These are phyloP conservation scores for Syngnathus floridae DNA, from an alignment of 2,113 vertebrate genomes.

Conservation along the genomic window DNA sequence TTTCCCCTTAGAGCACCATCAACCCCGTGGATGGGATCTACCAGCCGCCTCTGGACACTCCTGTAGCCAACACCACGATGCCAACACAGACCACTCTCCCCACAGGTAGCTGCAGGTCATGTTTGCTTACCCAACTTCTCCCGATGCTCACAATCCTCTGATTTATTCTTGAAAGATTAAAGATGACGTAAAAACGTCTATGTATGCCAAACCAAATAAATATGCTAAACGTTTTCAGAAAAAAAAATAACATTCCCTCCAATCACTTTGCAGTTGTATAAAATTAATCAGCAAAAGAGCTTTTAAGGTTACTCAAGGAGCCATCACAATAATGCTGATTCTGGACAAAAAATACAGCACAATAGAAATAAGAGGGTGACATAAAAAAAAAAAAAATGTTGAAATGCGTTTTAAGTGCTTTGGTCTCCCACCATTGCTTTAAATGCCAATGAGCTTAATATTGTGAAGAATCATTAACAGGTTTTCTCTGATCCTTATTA, in stretches of 20 bases:
- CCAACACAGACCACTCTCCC: slow-evolving; percentile 89
- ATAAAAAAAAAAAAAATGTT: too few species aligned
- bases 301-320: not conserved
- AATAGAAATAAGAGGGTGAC: too few species aligned
- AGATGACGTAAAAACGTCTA: not conserved
- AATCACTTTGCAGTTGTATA: not conserved
- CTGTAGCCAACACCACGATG: slow-evolving; percentile 82
- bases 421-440: not conserved
- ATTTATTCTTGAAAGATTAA: not conserved
- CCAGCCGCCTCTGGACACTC: slow-evolving; percentile 83
- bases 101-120: slow-evolving; percentile 71
- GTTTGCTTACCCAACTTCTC: not conserved
- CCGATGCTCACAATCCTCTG: too few species aligned
- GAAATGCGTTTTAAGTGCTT: not conserved
- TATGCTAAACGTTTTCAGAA: not conserved
- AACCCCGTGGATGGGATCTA: slow-evolving; percentile 96
- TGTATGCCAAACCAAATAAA: not conserved
- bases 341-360: not conserved
- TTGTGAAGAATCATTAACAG: not conserved
- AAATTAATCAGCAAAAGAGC: not conserved
- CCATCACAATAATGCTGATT: not conserved
- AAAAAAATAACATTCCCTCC: not conserved
- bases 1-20: slow-evolving; percentile 85
- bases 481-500: not conserved
- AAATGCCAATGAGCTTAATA: not conserved